Percentiles rank a stretch among this genome's conserved stretches.
These are phyloP conservation scores for Neria commutata DNA, from an alignment of 2,888 invertebrate genomes.

Conservation along the genomic window DNA sequence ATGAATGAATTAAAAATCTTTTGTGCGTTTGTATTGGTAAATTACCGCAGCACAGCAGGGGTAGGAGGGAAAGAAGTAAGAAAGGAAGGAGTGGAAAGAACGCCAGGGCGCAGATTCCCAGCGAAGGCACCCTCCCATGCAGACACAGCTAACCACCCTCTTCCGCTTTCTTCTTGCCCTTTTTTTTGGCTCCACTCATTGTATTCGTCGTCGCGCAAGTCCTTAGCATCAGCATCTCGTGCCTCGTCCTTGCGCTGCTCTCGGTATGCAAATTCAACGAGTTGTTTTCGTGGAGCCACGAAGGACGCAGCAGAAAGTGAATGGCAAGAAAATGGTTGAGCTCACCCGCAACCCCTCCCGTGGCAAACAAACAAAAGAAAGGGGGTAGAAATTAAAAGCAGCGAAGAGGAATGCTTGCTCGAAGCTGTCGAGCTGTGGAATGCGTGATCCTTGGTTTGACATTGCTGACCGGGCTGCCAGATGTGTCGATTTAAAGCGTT, in stretches of 20 bases:
- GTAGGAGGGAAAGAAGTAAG: neutral
- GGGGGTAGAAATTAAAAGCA: neutral
- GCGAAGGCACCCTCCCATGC: no score
- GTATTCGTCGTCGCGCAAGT: no score
- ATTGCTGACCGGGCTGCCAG: no score
- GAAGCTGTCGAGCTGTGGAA: neutral
- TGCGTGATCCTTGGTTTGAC: neutral
- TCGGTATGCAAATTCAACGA: slow-evolving; percentile 2
- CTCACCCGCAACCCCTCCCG: no score
- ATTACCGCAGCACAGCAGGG: neutral
- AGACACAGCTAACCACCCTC: no score
- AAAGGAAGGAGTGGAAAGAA: neutral
- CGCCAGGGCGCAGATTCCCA: no score
- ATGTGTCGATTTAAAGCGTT: no score
- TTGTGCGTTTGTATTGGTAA: slow-evolving; percentile 12
- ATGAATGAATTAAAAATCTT: slow-evolving; percentile 19
- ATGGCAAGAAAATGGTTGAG: neutral
- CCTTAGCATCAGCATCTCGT: no score
- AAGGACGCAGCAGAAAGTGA: neutral
- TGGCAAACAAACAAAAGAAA: neutral
- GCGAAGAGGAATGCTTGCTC: neutral
- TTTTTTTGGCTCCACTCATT: no score
- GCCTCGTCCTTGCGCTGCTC: neutral
- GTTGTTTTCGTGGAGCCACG: neutral
- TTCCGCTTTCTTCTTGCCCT: no score